Base-by-base conservation (phyloP, 2,888 invertebrate species). In the Autographa gamma region DNA sequence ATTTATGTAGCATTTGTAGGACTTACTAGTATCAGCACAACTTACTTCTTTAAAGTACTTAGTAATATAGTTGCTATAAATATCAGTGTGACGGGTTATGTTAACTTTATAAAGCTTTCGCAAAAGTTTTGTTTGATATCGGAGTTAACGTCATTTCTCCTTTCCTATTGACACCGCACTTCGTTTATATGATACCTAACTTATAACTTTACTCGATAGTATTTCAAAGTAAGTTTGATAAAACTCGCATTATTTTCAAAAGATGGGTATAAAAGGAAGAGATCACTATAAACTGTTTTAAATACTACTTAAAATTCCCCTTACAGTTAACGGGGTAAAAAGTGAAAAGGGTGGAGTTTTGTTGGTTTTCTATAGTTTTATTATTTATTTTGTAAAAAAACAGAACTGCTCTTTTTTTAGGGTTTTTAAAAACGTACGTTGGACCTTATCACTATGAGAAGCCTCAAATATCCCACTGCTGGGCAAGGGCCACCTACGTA, bases 271-370 rank as follows among this genome's bases (percentile, higher is more conserved):
- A n/a, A 5, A 7, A 7, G 43, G 48, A n/a, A 48, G n/a, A n/a
- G 48, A 48, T n/a, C n/a, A 48, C 16, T n/a, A n/a, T 48, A 48
- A 48, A 62, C 62, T 60, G 73, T 58, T 54, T 67, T 73, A 62
- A 56, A 73, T 59, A 41, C 13, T 41, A 61, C 18, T 41, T 48
- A 62, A 14, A 2, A n/a, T 18, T 16, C n/a, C 19, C 32, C 34
- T 60, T 60, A n/a, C 4, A 4, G 14, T 38, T 3, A 38, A 38
- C 11, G 38, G 0, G 0, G 18, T 16, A 9, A 31, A 19, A 13
- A 38, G 11, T 38, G 2, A 38, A 4, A n/a, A 4, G 9, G 25
- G 32, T 7, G 7, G 31, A 16, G 58, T 14, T 31, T 19, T 14
- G 0, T 25, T 16, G 5, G 8, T 31, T 0, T 38, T 38, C 11